Conservation (phyloP, 2,113 vertebrate genomes). For the Tapirus terrestris region DNA sequence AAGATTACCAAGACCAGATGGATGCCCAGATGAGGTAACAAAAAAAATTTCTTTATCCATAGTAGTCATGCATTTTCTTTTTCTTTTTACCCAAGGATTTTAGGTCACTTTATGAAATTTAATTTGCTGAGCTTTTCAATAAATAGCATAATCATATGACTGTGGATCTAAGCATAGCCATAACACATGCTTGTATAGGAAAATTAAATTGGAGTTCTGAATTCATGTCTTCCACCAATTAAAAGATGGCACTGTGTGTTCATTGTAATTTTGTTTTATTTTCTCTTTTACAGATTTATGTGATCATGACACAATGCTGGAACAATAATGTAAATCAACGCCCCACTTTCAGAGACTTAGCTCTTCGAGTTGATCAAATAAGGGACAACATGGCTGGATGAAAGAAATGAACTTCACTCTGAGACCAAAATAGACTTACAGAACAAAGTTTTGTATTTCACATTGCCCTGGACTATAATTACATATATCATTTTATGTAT, state of each 20-base stretch:
- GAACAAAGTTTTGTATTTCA: slow-evolving; percentile 72
- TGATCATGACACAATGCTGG: slow-evolving; percentile 96
- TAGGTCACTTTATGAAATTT: slow-evolving; percentile 30
- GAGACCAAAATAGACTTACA: slow-evolving; percentile 64
- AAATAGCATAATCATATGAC: neutral
- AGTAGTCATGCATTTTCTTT: neutral
- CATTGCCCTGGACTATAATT: slow-evolving; percentile 71
- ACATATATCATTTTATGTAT: slow-evolving; percentile 28
- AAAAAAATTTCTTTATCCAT: slow-evolving; percentile 17
- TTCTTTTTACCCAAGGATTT: slow-evolving; percentile 41
- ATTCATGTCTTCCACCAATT: neutral
- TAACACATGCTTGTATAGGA: neutral
- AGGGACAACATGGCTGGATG: slow-evolving; percentile 89
- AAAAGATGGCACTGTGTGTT: neutral
- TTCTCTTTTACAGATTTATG: slow-evolving; percentile 89
- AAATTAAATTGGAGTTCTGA: neutral
- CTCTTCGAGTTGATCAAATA: slow-evolving; percentile 90
- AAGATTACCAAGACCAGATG: slow-evolving; percentile 92
- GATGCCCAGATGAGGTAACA: slow-evolving; percentile 93
- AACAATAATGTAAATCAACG: slow-evolving; percentile 88
- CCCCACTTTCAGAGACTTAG: slow-evolving; percentile 92
- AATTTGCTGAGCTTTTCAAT: neutral
- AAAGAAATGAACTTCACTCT: slow-evolving; percentile 74
- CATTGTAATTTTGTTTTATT: slow-evolving; percentile 59
- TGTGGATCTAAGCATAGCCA: neutral